A percentile compares a stretch with the other conserved stretches of the same genome.
phyloP scores from a whole-genome alignment of 2,888 invertebrate species.

The Drosophila fulvimacula region DNA sequence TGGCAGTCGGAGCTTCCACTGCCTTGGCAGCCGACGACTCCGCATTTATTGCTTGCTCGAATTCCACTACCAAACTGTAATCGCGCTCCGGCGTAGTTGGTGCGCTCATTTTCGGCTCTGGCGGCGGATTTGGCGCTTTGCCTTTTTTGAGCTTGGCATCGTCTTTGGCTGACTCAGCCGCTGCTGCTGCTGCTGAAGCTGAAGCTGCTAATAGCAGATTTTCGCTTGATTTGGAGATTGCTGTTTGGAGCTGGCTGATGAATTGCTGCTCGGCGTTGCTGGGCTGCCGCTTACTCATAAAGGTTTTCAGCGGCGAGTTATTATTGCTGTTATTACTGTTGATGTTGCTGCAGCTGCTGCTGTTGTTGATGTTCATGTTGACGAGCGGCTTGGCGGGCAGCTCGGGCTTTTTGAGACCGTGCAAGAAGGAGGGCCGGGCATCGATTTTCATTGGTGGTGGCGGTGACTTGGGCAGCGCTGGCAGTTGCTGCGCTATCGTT shows the following conservation, averaged over 20 bases:
- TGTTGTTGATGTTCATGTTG: conserved; percentile 30
- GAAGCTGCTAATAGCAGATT: conserved; percentile 66
- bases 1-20: conserved; percentile 11
- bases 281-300: conserved; percentile 86
- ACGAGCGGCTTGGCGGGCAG: conserved; percentile 89
- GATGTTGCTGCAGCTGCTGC: conserved; percentile 18
- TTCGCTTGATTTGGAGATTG: conserved; percentile 82
- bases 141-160: conserved; percentile 87
- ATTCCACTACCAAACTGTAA: conserved; percentile 79
- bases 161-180: conserved; percentile 71
- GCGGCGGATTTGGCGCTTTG: conserved; percentile 91
- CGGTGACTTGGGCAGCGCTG: conserved; percentile 87
- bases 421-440: conserved; percentile 89
- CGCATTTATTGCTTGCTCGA: conserved; percentile 62
- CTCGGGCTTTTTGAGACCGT: conserved; percentile 89
- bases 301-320: conserved; percentile 86
- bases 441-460: conserved; percentile 82
- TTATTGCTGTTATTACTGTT: conserved; percentile 17
- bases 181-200: conserved; percentile 38
- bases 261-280: conserved; percentile 85
- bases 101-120: conserved; percentile 76
- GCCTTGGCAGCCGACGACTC: conserved; percentile 30
- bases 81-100: conserved; percentile 83
- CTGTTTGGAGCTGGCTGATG: conserved; percentile 86
- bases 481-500: conserved; percentile 83